Percentiles rank a stretch among this genome's conserved stretches.
phyloP scores from a whole-genome alignment of 2,113 vertebrate species.

The Brachionichthys hirsutus region DNA sequence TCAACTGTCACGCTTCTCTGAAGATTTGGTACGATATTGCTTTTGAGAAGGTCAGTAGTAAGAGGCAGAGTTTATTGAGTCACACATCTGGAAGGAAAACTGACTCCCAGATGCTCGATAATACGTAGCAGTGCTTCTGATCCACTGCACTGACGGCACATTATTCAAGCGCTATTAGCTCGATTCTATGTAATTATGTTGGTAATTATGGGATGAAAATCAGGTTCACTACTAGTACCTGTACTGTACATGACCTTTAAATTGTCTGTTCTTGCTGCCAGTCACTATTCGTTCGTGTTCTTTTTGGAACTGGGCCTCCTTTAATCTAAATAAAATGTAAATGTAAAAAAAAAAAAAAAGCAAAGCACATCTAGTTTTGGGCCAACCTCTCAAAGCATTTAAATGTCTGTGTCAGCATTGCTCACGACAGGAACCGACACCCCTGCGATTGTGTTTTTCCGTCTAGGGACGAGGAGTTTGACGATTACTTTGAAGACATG shows the following conservation, averaged over 20 bases:
- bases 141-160: too few relatives aligned
- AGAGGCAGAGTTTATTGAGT: background rate
- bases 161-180: too few relatives aligned
- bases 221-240: too few relatives aligned
- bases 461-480: slow-evolving; percentile 94
- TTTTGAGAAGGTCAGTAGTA: background rate
- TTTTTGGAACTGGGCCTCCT: slow-evolving; percentile 1
- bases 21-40: background rate
- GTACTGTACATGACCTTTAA: too few relatives aligned
- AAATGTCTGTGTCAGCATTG: slow-evolving; percentile 19
- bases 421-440: slow-evolving; percentile 39
- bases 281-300: slow-evolving; percentile 7
- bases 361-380: background rate
- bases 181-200: too few relatives aligned
- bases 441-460: slow-evolving; percentile 40
- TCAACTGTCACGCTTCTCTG: background rate
- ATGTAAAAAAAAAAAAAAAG: too few relatives aligned
- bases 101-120: too few relatives aligned
- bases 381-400: slow-evolving; percentile 12
- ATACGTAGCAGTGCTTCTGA: too few relatives aligned
- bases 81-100: background rate
- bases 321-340: slow-evolving; percentile 8
- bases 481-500: slow-evolving; percentile 98
- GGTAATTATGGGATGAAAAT: too few relatives aligned
- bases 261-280: background rate